Evolutionary conservation across 2,113 vertebrate species (phyloP).

Genomic region (Alces alces): DNA sequence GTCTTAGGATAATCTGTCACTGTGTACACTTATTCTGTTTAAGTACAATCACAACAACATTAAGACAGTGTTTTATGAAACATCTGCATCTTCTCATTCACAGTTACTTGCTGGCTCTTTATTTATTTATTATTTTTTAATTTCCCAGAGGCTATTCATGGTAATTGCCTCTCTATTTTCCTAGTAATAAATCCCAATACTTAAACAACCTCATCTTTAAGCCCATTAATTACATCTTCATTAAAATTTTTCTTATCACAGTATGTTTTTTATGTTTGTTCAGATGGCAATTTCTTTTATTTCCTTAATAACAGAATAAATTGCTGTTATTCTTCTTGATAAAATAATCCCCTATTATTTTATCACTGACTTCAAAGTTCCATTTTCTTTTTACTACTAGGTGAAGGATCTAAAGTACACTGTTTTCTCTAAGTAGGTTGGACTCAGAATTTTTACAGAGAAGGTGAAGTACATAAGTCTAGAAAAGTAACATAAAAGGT

Average conservation of each 20-base stretch:
- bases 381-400: not conserved
- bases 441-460: not conserved
- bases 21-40: not conserved
- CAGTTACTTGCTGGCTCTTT: conserved; percentile 17
- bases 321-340: not conserved
- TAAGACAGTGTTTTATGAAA: not conserved
- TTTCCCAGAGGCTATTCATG: not conserved
- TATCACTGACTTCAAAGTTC: not conserved
- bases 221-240: conserved; percentile 11
- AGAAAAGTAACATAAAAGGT: not conserved
- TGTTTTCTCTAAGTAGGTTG: not conserved
- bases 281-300: not conserved
- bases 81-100: conserved; percentile 44
- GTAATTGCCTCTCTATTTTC: conserved; percentile 15
- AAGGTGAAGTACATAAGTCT: not conserved
- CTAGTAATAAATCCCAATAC: conserved; percentile 21
- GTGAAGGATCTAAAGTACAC: not conserved
- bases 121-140: conserved; percentile 40
- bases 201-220: not conserved
- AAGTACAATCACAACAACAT: not conserved
- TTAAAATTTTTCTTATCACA: conserved; percentile 23
- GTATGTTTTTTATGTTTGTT: conserved; percentile 8
- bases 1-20: not conserved
- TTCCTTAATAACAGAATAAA: not conserved
- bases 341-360: conserved; percentile 9